These are phyloP conservation scores for Melanocharis versteri DNA, from an alignment of 2,113 vertebrate genomes.

Conservation along the genomic window DNA sequence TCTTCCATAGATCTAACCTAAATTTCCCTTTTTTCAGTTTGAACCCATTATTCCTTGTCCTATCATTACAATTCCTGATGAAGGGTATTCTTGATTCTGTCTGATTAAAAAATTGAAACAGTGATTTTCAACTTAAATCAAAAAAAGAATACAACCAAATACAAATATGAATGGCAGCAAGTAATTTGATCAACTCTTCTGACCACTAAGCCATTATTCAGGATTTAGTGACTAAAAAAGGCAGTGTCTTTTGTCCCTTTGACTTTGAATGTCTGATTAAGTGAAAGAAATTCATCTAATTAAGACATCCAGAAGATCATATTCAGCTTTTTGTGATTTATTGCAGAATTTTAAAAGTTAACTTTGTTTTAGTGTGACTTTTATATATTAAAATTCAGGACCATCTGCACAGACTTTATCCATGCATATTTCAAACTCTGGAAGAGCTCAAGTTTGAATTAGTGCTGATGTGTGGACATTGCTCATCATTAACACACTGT, in stretches of 20 bases:
- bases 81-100: not conserved
- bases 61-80: not conserved
- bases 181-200: not conserved
- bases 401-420: slow-evolving; percentile 60
- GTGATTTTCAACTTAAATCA: not conserved
- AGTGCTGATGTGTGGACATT: slow-evolving; percentile 71
- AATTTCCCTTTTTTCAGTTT: not conserved
- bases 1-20: not conserved
- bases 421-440: slow-evolving; percentile 71
- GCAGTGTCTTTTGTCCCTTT: slow-evolving; percentile 39
- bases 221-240: not conserved
- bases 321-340: slow-evolving; percentile 66
- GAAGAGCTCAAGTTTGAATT: slow-evolving; percentile 70
- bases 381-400: slow-evolving; percentile 67
- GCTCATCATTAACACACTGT: slow-evolving; percentile 67
- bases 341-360: slow-evolving; percentile 66
- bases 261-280: slow-evolving; percentile 57
- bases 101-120: not conserved
- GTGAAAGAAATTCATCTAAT: slow-evolving; percentile 62
- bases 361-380: slow-evolving; percentile 70
- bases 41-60: not conserved
- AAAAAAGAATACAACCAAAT: not conserved
- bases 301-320: slow-evolving; percentile 58
- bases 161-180: not conserved
- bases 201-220: not conserved